Conservation (phyloP, 2,797 vertebrate species). For the Acanthurus lineatus region DNA sequence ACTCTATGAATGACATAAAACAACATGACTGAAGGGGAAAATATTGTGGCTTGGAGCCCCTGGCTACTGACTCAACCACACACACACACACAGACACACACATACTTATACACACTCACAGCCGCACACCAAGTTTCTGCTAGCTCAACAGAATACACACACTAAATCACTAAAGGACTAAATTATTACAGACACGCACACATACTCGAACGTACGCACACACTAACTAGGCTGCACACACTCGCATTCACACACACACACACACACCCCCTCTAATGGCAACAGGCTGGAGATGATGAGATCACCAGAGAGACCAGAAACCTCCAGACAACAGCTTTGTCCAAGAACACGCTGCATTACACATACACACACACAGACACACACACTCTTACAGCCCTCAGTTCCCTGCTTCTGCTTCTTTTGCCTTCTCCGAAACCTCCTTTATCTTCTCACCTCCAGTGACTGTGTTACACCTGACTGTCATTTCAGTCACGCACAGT, state of each 20-base stretch:
- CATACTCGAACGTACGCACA: slow-evolving; percentile 42
- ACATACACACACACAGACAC: slow-evolving; percentile 39
- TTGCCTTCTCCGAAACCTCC: slow-evolving; percentile 8
- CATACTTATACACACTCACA: slow-evolving; percentile 40
- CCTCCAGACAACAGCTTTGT: slow-evolving; percentile 83
- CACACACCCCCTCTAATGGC: slow-evolving; percentile 71
- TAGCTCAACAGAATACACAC: slow-evolving; percentile 82
- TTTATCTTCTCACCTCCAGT: slow-evolving; percentile 16
- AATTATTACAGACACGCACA: slow-evolving; percentile 77
- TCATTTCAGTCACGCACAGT: background rate
- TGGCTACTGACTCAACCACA: slow-evolving; percentile 74
- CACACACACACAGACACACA: slow-evolving; percentile 39
- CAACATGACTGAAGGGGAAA: slow-evolving; percentile 82
- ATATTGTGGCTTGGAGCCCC: slow-evolving; percentile 80
- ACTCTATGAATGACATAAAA: slow-evolving; percentile 77
- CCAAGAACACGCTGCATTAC: slow-evolving; percentile 77
- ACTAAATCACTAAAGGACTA: slow-evolving; percentile 81
- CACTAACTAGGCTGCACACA: slow-evolving; percentile 26
- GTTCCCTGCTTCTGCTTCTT: slow-evolving; percentile 21
- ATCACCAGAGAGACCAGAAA: slow-evolving; percentile 86
- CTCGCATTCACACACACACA: slow-evolving; percentile 43
- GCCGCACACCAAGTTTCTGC: slow-evolving; percentile 74
- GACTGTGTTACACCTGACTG: background rate
- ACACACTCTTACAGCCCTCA: slow-evolving; percentile 32
- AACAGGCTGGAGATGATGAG: slow-evolving; percentile 85